These are phyloP conservation scores for Smutsia gigantea DNA, from an alignment of 2,797 vertebrate genomes.

Conservation along the genomic window DNA sequence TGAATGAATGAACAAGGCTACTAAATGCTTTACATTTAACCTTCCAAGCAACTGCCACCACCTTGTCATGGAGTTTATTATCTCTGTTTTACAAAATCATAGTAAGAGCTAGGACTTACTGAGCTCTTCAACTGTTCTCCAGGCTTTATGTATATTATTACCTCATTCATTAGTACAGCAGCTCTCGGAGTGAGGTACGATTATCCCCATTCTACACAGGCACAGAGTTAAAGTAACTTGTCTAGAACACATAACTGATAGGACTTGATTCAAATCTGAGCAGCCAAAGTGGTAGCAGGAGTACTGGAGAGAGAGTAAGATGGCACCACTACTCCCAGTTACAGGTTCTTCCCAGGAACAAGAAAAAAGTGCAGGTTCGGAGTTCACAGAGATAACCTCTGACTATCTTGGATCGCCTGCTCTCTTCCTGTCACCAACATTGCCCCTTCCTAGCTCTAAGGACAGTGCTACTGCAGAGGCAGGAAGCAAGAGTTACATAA, in stretches of 20 bases:
- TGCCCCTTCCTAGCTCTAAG: background rate
- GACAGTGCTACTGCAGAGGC: background rate
- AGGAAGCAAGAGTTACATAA: constrained; percentile 38
- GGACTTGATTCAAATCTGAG: constrained; percentile 35
- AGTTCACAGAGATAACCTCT: background rate
- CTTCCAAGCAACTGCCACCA: background rate
- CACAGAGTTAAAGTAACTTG: background rate
- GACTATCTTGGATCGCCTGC: background rate
- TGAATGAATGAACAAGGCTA: background rate
- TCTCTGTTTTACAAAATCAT: constrained; percentile 14
- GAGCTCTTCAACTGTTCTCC: background rate
- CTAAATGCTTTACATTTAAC: background rate
- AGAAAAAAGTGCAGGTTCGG: background rate
- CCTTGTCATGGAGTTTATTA: background rate
- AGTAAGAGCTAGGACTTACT: background rate
- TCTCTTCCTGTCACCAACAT: background rate
- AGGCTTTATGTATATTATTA: background rate
- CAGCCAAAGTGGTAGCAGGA: background rate
- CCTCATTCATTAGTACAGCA: background rate
- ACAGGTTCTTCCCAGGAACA: background rate
- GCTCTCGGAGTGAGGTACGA: background rate
- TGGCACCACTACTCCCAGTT: background rate
- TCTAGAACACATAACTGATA: background rate
- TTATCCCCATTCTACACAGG: background rate
- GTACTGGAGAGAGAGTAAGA: background rate